Conservation (phyloP, 2,113 vertebrate genomes). For the Passer montanus region DNA sequence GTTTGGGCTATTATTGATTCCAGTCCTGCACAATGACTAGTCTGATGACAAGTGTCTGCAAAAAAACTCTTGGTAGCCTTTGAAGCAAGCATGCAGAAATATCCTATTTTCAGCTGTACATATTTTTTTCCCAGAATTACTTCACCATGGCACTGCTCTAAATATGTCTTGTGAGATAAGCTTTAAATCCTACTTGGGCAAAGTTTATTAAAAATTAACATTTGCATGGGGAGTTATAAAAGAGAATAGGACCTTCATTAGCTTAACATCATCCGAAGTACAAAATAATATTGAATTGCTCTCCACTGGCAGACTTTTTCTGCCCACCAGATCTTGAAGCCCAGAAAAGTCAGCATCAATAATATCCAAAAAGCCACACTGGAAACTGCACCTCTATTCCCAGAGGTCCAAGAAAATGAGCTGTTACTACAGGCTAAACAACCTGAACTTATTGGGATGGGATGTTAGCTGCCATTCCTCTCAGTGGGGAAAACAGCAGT, state of each 20-base stretch:
- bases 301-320: background rate
- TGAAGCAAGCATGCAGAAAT: constrained; percentile 70
- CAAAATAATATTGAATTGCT: constrained; percentile 26
- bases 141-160: constrained; percentile 66
- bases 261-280: constrained; percentile 14
- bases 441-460: background rate
- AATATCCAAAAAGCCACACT: background rate
- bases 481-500: background rate
- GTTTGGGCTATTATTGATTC: constrained; percentile 44
- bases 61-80: constrained; percentile 40
- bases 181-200: constrained; percentile 71
- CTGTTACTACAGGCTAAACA: background rate
- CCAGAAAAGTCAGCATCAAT: background rate
- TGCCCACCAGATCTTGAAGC: background rate
- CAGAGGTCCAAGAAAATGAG: background rate
- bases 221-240: constrained; percentile 48
- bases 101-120: constrained; percentile 64
- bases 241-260: constrained; percentile 56
- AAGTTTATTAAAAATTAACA: constrained; percentile 77
- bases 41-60: constrained; percentile 11
- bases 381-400: background rate
- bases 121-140: constrained; percentile 55
- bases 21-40: background rate
- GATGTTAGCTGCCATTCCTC: background rate
- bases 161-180: constrained; percentile 76